Evolutionary conservation across 2,797 vertebrate genomes (phyloP), one percentile per base, ranked within the genome.

Genomic region (Clarias laeviceps): DNA sequence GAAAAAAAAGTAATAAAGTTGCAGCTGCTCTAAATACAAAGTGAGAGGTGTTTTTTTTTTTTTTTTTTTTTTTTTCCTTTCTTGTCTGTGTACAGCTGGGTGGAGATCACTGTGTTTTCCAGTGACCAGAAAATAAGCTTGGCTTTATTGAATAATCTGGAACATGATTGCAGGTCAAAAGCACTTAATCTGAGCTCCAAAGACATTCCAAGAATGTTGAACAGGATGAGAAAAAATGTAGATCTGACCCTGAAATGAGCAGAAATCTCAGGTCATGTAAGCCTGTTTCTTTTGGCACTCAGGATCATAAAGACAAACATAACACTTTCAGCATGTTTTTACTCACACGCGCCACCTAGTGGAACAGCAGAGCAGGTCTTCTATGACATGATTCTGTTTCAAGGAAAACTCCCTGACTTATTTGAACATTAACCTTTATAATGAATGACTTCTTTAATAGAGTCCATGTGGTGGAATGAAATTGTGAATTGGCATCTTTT

Each of bases 1-100:
- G 76, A 64, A 87, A 82, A 72, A n/a, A 45, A 50, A n/a, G 50
- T 32, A 90, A 89, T 87, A 90, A 90, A 87, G 83, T 73, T 82
- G 76, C 86, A 86, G 87, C 86, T 86, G 88, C 84, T 80, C 74
- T 45, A 82, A 79, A 74, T 65, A 45, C 72, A 79, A 80, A 37
- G 40, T 85, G 37, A 62, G 82, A 61, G 82, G 34, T 82, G 20
- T 87, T 83, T 54, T 84, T 79, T 69, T 32, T 54, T 54, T 14
- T 54, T 54, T 65, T 59, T 12, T 57, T 59, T 34, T 15, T n/a
- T 29, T 12, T 18, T 0, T 0, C 37, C 37, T 0, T 27, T 74
- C 9, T 24, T 82, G 45, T 27, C 59, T 0, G 7, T 18, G 50
- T 7, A 50, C 24, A 34, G 12, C 65, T 79, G 79, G 72, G 45